Percentiles rank a stretch among this genome's conserved stretches.
Conservation (phyloP, 2,113 vertebrate genomes). For the Rhabdornis inornatus region DNA sequence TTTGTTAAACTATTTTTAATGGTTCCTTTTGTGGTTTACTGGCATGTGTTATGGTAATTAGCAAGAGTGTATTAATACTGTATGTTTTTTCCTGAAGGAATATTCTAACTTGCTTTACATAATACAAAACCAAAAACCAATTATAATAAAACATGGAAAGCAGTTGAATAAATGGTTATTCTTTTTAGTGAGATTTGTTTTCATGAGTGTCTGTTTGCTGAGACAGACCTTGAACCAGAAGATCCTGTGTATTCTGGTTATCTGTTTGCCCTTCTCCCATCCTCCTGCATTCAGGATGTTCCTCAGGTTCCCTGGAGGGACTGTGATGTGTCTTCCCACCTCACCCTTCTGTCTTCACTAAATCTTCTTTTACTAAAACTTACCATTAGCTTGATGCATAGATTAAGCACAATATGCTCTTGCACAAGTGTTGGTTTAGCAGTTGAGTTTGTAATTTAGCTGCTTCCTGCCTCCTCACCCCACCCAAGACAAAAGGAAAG, state of each 20-base stretch:
- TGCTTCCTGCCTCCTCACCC: neutral
- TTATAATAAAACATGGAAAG: neutral
- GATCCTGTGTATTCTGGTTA: neutral
- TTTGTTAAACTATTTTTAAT: neutral
- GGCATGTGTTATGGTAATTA: neutral
- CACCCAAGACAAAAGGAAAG: neutral
- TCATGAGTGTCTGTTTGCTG: neutral
- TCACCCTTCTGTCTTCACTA: neutral
- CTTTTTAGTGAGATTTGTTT: neutral
- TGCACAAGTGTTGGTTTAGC: slow-evolving; percentile 15
- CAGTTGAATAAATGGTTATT: neutral
- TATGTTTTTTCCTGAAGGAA: neutral
- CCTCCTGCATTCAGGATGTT: neutral
- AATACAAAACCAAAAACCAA: neutral
- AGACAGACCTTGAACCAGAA: neutral
- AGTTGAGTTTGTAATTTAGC: neutral
- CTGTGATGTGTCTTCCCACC: neutral
- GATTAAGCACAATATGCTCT: neutral
- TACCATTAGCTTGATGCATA: neutral
- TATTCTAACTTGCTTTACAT: neutral
- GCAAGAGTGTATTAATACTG: neutral
- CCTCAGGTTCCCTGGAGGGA: neutral
- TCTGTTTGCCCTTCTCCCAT: neutral
- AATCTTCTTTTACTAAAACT: neutral
- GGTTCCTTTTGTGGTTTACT: neutral